Percentiles rank a stretch among this genome's conserved stretches.
phyloP scores from a whole-genome alignment of 37 sponge, comb jelly and placozoan species.

The Beroe ovata region DNA sequence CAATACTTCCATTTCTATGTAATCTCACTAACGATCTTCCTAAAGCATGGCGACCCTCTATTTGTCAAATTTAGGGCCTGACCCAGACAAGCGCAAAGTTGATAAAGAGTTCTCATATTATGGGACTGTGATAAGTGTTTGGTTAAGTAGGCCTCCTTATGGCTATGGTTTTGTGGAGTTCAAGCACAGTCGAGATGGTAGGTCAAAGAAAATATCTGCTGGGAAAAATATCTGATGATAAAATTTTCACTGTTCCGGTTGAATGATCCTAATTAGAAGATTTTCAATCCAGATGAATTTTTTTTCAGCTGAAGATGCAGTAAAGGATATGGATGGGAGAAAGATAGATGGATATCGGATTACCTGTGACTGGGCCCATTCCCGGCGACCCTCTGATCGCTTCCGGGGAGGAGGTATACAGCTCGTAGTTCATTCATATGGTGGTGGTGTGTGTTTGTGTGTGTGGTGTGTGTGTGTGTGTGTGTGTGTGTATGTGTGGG shows the following conservation, averaged over 20 bases:
- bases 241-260: no score
- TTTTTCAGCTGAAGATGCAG: slow-evolving; percentile 40
- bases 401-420: slow-evolving; percentile 29
- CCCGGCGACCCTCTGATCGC: slow-evolving; percentile 1
- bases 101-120: slow-evolving; percentile 41
- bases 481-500: no score
- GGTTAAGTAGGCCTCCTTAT: slow-evolving; percentile 31
- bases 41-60: slow-evolving; percentile 58
- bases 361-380: slow-evolving; percentile 53
- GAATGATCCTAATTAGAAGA: no score
- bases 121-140: slow-evolving; percentile 20
- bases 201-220: no score
- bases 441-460: no score
- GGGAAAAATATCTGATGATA: no score
- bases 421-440: no score
- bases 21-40: no score
- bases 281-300: no score
- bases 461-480: no score
- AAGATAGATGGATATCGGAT: slow-evolving; percentile 38
- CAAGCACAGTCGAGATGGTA: slow-evolving; percentile 39
- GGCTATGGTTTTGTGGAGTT: slow-evolving; percentile 49
- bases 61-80: slow-evolving; percentile 33
- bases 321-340: slow-evolving; percentile 28
- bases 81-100: slow-evolving; percentile 46
- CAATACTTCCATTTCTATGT: no score